Evolutionary conservation across 2,888 invertebrate genomes (phyloP), one percentile per base, ranked within the genome.

Genomic region (Dryocosmus kuriphilus): DNA sequence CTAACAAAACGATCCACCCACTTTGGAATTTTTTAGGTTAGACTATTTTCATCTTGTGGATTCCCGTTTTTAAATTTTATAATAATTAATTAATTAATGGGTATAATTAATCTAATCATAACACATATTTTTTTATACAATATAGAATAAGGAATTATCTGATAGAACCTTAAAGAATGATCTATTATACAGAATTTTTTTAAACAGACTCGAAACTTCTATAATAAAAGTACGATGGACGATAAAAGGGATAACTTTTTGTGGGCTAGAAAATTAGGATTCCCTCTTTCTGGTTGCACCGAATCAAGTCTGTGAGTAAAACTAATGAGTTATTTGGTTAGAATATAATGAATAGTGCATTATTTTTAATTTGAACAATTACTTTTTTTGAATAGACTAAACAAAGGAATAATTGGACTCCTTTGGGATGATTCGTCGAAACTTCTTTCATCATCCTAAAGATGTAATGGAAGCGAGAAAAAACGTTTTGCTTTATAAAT

Each of bases 351-450:
- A n/a, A 51, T n/a, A n/a, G 2, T n/a, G n/a, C 0, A 51, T n/a
- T n/a, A 51, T n/a, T 51, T 51, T 8, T n/a, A n/a, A n/a, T n/a
- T 51, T n/a, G n/a, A 51, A 57, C 11, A 11, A 24, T 14, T 9
- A 14, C n/a, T 57, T 9, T 57, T 51, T 71, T 51, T 30, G 3
- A 67, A 19, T 55, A 90, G 89, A 77, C 86, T 90, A n/a, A 82
- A 82, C 1, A 84, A 84, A 77, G 89, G 88, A 77, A 79, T 86
- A n/a, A 60, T 82, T n/a, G 88, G 86, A 30, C 73, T 87, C 7
- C 35, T 89, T 22, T 90, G 89, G 89, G 88, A 89, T 60, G 85
- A 88, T 60, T 78, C 89, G 51, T 83, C 86, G 6, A 82, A 83
- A 71, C 30, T 78, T 73, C 81, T 86, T 86, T 30, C 78, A 83